phyloP scores from a whole-genome alignment of 2,888 invertebrate species.

The Isotomurus palustris region DNA sequence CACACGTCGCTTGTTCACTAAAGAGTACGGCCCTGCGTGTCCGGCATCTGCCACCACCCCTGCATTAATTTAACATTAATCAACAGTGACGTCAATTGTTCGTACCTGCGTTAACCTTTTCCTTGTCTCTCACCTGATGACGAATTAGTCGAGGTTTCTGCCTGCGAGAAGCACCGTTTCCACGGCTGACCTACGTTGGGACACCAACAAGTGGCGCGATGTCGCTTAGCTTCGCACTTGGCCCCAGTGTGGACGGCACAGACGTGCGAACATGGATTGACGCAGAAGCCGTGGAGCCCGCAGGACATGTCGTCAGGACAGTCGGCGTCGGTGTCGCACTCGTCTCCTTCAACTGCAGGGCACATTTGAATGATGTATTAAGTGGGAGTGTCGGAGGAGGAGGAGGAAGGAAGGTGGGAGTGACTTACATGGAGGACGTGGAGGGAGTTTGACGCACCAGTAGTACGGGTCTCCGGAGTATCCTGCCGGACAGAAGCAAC shows the following conservation, averaged over 20 bases:
- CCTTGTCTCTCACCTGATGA: too few relatives aligned
- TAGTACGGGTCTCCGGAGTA: slow-evolving; percentile 43
- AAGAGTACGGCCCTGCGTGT: slow-evolving; percentile 44
- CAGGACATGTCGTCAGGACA: slow-evolving; percentile 46
- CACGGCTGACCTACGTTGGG: slow-evolving; percentile 46
- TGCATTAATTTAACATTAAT: neutral
- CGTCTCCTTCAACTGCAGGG: slow-evolving; percentile 41
- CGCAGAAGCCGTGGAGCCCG: slow-evolving; percentile 43
- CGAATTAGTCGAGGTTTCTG: too few relatives aligned
- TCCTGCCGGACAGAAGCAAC: slow-evolving; percentile 42
- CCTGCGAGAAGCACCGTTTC: slow-evolving; percentile 43
- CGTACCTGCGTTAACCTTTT: slow-evolving; percentile 36
- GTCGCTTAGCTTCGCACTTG: slow-evolving; percentile 44
- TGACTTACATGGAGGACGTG: slow-evolving; percentile 43
- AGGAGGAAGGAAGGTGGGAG: neutral
- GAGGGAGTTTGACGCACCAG: slow-evolving; percentile 43
- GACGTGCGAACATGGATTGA: slow-evolving; percentile 44
- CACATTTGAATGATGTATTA: slow-evolving; percentile 1
- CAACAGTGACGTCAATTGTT: neutral
- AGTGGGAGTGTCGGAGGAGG: neutral
- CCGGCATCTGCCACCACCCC: too few relatives aligned
- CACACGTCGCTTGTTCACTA: slow-evolving; percentile 43
- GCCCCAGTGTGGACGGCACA: slow-evolving; percentile 46
- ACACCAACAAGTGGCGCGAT: slow-evolving; percentile 41
- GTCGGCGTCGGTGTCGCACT: slow-evolving; percentile 41